Percentiles rank a stretch among this genome's conserved stretches.
Evolutionary conservation across 1,140 invertebrate species (phyloP).

Genomic region (Ephestia elutella): DNA sequence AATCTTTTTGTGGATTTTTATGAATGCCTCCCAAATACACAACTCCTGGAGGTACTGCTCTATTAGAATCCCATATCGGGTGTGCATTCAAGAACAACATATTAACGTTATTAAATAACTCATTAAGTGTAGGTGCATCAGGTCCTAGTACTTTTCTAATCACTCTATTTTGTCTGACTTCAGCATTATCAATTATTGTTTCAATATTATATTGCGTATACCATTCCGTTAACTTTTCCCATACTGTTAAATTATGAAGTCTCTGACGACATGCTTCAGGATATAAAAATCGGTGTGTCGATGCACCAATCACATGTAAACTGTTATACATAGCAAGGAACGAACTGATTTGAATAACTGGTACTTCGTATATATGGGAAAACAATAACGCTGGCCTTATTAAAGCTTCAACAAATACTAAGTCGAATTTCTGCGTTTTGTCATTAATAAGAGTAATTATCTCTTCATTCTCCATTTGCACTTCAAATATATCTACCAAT

Average conservation of each 20-base stretch:
- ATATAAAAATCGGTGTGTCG: constrained; percentile 35
- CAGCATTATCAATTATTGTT: background rate
- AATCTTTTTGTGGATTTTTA: constrained; percentile 35
- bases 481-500: constrained; percentile 11
- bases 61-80: constrained; percentile 65
- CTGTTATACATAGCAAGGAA: constrained; percentile 14
- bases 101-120: constrained; percentile 54
- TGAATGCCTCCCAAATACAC: constrained; percentile 72
- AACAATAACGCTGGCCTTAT: constrained; percentile 18
- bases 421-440: constrained; percentile 29
- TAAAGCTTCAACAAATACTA: constrained; percentile 31
- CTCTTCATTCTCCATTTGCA: constrained; percentile 24
- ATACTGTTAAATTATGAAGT: constrained; percentile 15
- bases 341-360: constrained; percentile 40
- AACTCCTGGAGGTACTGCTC: constrained; percentile 71
- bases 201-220: constrained; percentile 12
- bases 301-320: constrained; percentile 23
- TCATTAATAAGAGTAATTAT: constrained; percentile 25
- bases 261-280: constrained; percentile 11
- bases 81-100: constrained; percentile 75
- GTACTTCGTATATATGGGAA: constrained; percentile 33
- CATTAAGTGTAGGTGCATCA: constrained; percentile 39
- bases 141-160: constrained; percentile 48
- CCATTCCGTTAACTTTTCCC: constrained; percentile 24
- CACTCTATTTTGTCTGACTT: constrained; percentile 8